Evolutionary conservation across 1,140 invertebrate genomes (phyloP), one percentile per base, ranked within the genome.

Genomic region (Plutomurus gul): DNA sequence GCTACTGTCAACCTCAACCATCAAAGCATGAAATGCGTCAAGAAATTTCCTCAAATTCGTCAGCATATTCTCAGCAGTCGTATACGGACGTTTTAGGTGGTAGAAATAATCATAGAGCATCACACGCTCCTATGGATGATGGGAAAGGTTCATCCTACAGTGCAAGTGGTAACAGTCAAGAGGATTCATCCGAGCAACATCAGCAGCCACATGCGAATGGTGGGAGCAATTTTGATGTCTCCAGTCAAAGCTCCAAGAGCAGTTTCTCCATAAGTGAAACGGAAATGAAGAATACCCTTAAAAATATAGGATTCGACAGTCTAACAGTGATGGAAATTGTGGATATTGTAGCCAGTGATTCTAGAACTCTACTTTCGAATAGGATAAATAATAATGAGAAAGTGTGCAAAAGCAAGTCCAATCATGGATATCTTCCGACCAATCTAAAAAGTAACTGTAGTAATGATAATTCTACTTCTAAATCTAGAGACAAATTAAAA

Each of bases 191-290:
- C 11, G 25, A 20, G 4, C 22, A 70, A 25, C 49, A 36, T 11
- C 25, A 76, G 37, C 33, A 36, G 11, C 33, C 18, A 16, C 16
- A 46, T 37, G 36, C 25, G 25, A 39, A 37, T 18, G 47, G 25
- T 11, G 33, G 37, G 25, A 51, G 46, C 22, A 37, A 65, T 65
- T 65, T 65, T 65, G 56, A 36, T 13, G 46, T 22, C n/a, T 49
- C 40, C 33, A 40, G 40, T 27, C 51, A 39, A 43, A 76, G 47
- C 39, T 60, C 75, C 10, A 76, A 39, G 8, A 60, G 49, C 18
- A 76, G 75, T 33, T 37, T 76, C n/a, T 71, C 37, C 47, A 18
- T 77, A n/a, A 77, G 43, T 22, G 76, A 77, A 40, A 43, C 36
- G n/a, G 56, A 77, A 72, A 47, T 77, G 22, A 30, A 43, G 11